A percentile compares a stretch with the other conserved stretches of the same genome.
Evolutionary conservation across 2,113 vertebrate genomes (phyloP).

Genomic region (Marmota monax): DNA sequence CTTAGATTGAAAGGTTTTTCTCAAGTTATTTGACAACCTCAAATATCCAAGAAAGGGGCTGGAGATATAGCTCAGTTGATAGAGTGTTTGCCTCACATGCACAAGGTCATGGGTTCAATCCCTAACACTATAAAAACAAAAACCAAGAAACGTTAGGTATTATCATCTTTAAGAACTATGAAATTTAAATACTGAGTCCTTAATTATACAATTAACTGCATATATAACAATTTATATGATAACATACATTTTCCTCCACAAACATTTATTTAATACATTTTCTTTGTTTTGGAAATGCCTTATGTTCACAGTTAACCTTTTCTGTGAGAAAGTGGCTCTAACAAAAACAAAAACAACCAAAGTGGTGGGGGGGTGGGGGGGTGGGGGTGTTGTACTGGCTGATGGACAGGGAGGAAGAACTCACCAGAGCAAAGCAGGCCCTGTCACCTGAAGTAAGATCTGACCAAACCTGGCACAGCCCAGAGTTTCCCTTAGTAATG

Average conservation of each 20-base stretch:
- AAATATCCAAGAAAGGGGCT: background rate
- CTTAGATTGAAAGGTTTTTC: background rate
- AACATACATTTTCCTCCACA: background rate
- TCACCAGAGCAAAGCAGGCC: background rate
- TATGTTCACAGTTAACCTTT: background rate
- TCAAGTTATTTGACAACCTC: background rate
- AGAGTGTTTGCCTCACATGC: no score
- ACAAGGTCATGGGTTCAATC: no score
- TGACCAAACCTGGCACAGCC: conserved; percentile 82
- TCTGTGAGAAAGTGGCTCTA: background rate
- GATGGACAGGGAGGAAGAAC: background rate
- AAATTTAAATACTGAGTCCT: background rate
- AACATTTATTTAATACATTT: background rate
- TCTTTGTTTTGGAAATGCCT: background rate
- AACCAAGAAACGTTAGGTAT: background rate
- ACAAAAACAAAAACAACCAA: background rate
- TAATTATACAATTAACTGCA: background rate
- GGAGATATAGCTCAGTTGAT: no score
- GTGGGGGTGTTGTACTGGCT: background rate
- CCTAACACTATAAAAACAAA: no score
- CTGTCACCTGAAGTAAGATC: background rate
- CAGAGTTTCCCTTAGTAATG: conserved; percentile 91
- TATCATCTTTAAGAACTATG: background rate
- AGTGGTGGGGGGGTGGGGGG: background rate
- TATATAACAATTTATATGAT: background rate